These are phyloP conservation scores for Octomys mimax DNA, from an alignment of 2,797 vertebrate species.

Conservation along the genomic window DNA sequence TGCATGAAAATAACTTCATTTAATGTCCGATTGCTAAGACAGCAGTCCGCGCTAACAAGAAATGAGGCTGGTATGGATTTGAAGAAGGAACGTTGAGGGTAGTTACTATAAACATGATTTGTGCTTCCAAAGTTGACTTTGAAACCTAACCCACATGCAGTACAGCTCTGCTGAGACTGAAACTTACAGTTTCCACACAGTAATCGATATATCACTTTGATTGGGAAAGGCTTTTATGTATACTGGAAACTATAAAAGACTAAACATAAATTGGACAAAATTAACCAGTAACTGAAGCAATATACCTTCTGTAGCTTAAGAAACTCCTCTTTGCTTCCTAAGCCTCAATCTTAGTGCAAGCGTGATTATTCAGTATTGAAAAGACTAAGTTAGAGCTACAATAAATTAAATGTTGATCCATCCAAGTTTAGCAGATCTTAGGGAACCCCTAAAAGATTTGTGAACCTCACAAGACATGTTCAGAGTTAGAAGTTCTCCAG, in stretches of 20 bases:
- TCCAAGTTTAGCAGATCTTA: not conserved
- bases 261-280: conserved; percentile 43
- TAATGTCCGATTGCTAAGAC: not conserved
- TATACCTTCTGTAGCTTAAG: not conserved
- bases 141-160: not conserved
- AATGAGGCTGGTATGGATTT: not conserved
- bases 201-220: conserved; percentile 7
- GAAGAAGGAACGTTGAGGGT: not conserved
- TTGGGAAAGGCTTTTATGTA: not conserved
- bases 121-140: not conserved
- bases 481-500: conserved; percentile 47
- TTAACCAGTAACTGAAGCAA: conserved; percentile 20
- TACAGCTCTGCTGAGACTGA: not conserved
- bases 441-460: conserved; percentile 8
- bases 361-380: conserved; percentile 15
- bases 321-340: not conserved
- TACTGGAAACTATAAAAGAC: conserved; percentile 17
- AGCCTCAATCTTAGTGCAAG: not conserved
- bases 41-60: not conserved
- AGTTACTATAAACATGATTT: not conserved
- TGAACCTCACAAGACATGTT: conserved; percentile 24
- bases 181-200: not conserved
- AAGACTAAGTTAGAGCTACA: conserved; percentile 25
- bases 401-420: conserved; percentile 1
- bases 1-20: not conserved